phyloP scores from a whole-genome alignment of 2,888 invertebrate species.

The Biston stratarius region DNA sequence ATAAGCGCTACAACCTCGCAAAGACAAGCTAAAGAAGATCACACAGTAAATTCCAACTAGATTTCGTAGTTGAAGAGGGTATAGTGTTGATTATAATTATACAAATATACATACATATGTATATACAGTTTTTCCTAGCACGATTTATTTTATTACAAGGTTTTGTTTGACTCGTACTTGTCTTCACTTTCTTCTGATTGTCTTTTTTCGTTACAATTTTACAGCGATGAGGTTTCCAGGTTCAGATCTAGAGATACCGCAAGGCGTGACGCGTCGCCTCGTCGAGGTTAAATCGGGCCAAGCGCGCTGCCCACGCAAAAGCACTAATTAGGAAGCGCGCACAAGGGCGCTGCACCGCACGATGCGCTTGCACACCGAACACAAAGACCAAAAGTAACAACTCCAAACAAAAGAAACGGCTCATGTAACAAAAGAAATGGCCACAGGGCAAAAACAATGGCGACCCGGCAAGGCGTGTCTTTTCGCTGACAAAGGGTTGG shows the following conservation, averaged over 20 bases:
- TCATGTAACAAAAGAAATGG: constrained; percentile 68
- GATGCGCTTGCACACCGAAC: constrained; percentile 48
- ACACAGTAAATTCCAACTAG: constrained; percentile 7
- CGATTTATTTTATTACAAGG: background rate
- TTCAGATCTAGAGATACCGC: constrained; percentile 21
- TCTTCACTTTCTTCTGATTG: background rate
- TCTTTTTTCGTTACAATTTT: background rate
- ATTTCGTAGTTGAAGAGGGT: constrained; percentile 6
- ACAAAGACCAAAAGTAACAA: constrained; percentile 62
- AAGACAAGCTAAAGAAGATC: background rate
- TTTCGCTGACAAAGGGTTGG: constrained; percentile 70
- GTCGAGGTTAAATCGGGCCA: constrained; percentile 76
- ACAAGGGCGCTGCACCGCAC: constrained; percentile 77
- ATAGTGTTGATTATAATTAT: background rate
- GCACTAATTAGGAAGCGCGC: constrained; percentile 82
- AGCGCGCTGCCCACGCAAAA: constrained; percentile 68
- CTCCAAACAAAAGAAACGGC: constrained; percentile 64
- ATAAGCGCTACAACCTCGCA: background rate
- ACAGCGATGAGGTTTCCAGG: constrained; percentile 2
- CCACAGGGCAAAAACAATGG: constrained; percentile 63
- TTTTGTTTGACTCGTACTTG: background rate
- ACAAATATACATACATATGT: background rate
- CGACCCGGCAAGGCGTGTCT: constrained; percentile 57
- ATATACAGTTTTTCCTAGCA: background rate
- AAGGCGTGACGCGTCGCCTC: constrained; percentile 62